Percentiles rank a stretch among this genome's conserved stretches.
phyloP scores from a whole-genome alignment of 2,888 invertebrate species.

The Harpalus rufipes region DNA sequence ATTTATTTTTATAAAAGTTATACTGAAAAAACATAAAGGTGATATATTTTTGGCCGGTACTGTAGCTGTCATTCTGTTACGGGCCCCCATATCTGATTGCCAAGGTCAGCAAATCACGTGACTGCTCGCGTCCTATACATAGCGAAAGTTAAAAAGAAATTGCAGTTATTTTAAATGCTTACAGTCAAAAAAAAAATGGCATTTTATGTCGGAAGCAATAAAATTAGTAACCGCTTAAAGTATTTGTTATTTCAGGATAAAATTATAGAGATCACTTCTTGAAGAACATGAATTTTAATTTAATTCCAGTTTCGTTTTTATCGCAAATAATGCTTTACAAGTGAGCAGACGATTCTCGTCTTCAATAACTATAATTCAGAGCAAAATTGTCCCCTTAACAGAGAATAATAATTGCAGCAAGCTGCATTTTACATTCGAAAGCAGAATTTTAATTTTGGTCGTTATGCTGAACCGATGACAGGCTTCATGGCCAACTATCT shows the following conservation, averaged over 20 bases:
- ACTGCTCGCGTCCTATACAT: no score
- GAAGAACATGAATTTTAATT: slow-evolving; percentile 39
- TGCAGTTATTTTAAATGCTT: no score
- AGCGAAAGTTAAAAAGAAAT: no score
- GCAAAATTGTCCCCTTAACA: slow-evolving; percentile 49
- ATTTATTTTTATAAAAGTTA: no score
- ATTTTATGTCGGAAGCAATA: neutral
- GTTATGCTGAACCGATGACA: slow-evolving; percentile 42
- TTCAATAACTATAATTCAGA: slow-evolving; percentile 53
- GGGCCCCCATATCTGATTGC: no score
- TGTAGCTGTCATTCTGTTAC: no score
- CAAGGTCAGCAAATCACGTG: no score
- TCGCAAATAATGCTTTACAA: slow-evolving; percentile 36
- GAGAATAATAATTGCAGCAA: slow-evolving; percentile 43
- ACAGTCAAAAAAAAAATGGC: no score
- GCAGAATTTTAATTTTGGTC: slow-evolving; percentile 55
- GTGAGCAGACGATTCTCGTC: slow-evolving; percentile 30
- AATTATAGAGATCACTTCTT: slow-evolving; percentile 31
- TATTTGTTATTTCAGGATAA: slow-evolving; percentile 25
- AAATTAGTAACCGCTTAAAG: slow-evolving; percentile 3
- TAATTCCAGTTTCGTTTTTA: slow-evolving; percentile 41
- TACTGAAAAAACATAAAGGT: no score
- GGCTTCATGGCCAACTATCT: slow-evolving; percentile 39
- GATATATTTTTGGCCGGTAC: no score
- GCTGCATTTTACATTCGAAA: slow-evolving; percentile 48